These are phyloP conservation scores for Petrocephalus zakoni DNA, from an alignment of 2,113 vertebrate genomes.

Conservation along the genomic window DNA sequence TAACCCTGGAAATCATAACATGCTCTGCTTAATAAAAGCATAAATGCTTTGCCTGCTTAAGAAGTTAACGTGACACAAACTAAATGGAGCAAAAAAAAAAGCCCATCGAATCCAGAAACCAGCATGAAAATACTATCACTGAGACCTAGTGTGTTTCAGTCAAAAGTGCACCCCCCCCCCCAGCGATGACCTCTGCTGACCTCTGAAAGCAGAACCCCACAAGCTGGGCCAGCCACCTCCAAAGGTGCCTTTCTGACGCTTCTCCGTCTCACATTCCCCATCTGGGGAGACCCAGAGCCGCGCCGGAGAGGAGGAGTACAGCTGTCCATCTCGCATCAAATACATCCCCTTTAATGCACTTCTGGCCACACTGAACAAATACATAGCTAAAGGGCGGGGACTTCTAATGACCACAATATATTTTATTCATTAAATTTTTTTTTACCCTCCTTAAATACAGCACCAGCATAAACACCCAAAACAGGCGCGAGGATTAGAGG, in stretches of 20 bases:
- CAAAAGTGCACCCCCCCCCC: background rate
- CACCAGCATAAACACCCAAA: too few relatives aligned
- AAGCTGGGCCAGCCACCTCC: background rate
- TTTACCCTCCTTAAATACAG: too few relatives aligned
- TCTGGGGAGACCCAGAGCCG: background rate
- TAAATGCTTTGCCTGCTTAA: background rate
- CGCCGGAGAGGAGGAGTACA: background rate
- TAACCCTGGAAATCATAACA: background rate
- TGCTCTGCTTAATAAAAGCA: background rate
- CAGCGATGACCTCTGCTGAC: background rate
- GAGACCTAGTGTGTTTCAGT: background rate
- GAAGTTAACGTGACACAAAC: background rate
- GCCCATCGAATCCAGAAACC: background rate
- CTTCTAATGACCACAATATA: background rate
- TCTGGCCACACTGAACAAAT: background rate
- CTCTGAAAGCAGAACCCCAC: background rate
- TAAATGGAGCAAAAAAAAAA: background rate
- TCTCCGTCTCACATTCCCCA: background rate
- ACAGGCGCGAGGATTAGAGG: too few relatives aligned
- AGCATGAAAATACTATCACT: background rate
- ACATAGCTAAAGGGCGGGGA: background rate
- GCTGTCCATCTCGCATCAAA: background rate
- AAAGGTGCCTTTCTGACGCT: background rate
- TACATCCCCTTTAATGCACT: background rate
- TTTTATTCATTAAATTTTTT: too few relatives aligned